Conservation (phyloP, 2,797 vertebrate species). For the Chelon labrosus region DNA sequence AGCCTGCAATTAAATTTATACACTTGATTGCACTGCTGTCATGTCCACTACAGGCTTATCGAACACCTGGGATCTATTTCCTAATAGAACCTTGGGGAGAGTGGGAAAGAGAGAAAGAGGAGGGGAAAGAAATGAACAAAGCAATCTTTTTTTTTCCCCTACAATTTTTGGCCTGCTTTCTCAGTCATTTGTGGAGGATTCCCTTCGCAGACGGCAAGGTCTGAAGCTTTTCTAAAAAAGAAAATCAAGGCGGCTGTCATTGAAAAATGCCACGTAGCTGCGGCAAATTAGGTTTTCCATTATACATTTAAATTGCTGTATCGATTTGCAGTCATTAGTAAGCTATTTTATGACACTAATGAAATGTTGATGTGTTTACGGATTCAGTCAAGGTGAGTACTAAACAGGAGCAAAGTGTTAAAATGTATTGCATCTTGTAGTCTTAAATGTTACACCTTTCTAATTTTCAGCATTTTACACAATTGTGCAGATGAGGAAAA, state of each 20-base stretch:
- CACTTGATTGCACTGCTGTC: conserved; percentile 91
- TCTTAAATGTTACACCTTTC: conserved; percentile 45
- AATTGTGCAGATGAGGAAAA: conserved; percentile 27
- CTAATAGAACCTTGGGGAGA: conserved; percentile 86
- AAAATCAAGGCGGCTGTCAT: conserved; percentile 46
- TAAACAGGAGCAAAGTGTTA: conserved; percentile 12
- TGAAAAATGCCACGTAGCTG: conserved; percentile 35
- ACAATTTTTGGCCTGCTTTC: conserved; percentile 68
- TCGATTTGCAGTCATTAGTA: conserved; percentile 56
- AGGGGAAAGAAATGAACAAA: conserved; percentile 73
- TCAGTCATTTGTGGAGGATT: conserved; percentile 66
- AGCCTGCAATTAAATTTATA: conserved; percentile 91
- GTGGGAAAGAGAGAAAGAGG: conserved; percentile 65
- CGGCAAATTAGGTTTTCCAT: conserved; percentile 41
- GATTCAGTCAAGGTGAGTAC: conserved; percentile 45
- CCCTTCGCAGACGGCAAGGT: conserved; percentile 48
- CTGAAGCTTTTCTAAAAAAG: conserved; percentile 51
- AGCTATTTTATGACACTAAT: conserved; percentile 51
- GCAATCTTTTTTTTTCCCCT: conserved; percentile 62
- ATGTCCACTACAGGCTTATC: conserved; percentile 90
- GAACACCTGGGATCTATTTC: conserved; percentile 90
- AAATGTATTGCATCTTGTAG: conserved; percentile 32
- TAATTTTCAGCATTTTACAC: conserved; percentile 53
- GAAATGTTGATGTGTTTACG: conserved; percentile 33
- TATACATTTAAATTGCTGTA: conserved; percentile 51